These are phyloP conservation scores for Cyprinus carpio DNA, from an alignment of 2,113 vertebrate species.

Conservation along the genomic window DNA sequence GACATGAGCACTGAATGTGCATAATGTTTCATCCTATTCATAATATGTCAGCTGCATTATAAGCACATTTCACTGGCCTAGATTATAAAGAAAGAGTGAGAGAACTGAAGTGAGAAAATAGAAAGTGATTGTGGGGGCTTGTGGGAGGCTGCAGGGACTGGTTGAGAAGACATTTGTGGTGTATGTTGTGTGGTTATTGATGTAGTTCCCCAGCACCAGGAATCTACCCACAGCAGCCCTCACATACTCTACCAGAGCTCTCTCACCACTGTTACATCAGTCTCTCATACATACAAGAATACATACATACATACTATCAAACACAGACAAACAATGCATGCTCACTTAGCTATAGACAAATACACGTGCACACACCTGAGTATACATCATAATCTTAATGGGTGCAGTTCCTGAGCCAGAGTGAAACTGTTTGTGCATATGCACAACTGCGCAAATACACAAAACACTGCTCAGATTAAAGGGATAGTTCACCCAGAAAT, in stretches of 20 bases:
- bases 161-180: conserved; percentile 32
- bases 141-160: conserved; percentile 31
- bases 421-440: background rate
- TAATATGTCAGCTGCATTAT: conserved; percentile 19
- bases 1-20: background rate
- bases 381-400: conserved; percentile 14
- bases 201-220: conserved; percentile 18
- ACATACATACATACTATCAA: background rate
- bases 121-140: conserved; percentile 13
- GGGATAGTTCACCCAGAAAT: too few relatives aligned
- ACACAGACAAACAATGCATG: conserved; percentile 2
- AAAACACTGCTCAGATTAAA: background rate
- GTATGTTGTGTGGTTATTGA: conserved; percentile 22
- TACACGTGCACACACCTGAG: conserved; percentile 22
- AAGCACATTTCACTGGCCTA: conserved; percentile 30
- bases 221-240: background rate
- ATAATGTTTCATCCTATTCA: conserved; percentile 1
- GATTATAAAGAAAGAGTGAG: conserved; percentile 16
- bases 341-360: conserved; percentile 21
- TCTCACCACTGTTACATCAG: background rate
- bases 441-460: conserved; percentile 10
- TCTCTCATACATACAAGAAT: background rate
- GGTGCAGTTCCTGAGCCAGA: background rate
- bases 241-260: background rate
- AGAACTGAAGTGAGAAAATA: conserved; percentile 30